Conservation (phyloP, 2,888 invertebrate species). For the Machimus atricapillus region DNA sequence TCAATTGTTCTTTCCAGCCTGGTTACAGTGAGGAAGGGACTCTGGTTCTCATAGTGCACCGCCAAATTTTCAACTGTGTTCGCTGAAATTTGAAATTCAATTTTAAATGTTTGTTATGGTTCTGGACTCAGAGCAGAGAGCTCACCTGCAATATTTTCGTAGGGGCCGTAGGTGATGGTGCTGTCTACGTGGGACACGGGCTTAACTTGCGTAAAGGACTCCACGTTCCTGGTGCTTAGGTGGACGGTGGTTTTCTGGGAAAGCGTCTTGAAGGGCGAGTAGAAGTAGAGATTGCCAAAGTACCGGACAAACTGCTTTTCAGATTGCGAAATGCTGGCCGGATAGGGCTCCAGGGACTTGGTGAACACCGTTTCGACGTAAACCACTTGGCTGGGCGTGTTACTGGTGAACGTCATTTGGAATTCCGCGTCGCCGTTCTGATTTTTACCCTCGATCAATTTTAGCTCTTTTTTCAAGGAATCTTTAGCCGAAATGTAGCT, state of each 20-base stretch:
- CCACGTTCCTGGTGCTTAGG: conserved; percentile 79
- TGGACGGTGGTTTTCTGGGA: conserved; percentile 84
- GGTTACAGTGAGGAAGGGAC: conserved; percentile 94
- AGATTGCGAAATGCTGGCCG: conserved; percentile 86
- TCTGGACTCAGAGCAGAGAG: conserved; percentile 52
- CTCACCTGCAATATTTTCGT: conserved; percentile 70
- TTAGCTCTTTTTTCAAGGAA: conserved; percentile 67
- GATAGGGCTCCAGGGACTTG: conserved; percentile 82
- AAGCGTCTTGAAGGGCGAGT: conserved; percentile 79
- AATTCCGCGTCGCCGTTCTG: conserved; percentile 68
- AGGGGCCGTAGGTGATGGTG: conserved; percentile 89
- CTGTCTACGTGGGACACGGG: conserved; percentile 81
- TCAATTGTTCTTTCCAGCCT: conserved; percentile 87
- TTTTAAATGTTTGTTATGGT: not conserved
- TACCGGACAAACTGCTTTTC: conserved; percentile 94
- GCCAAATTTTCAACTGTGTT: conserved; percentile 70
- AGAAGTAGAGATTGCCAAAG: conserved; percentile 82
- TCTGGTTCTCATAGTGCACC: conserved; percentile 95
- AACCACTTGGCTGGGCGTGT: conserved; percentile 54
- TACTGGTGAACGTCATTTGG: conserved; percentile 64
- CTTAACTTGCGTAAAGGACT: conserved; percentile 81
- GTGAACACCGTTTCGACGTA: conserved; percentile 76
- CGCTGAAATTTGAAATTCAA: conserved; percentile 53
- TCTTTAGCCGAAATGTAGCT: conserved; percentile 79
- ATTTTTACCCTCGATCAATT: conserved; percentile 61